These are phyloP conservation scores for Ailurus styani DNA, from an alignment of 2,113 vertebrate species.

Conservation along the genomic window DNA sequence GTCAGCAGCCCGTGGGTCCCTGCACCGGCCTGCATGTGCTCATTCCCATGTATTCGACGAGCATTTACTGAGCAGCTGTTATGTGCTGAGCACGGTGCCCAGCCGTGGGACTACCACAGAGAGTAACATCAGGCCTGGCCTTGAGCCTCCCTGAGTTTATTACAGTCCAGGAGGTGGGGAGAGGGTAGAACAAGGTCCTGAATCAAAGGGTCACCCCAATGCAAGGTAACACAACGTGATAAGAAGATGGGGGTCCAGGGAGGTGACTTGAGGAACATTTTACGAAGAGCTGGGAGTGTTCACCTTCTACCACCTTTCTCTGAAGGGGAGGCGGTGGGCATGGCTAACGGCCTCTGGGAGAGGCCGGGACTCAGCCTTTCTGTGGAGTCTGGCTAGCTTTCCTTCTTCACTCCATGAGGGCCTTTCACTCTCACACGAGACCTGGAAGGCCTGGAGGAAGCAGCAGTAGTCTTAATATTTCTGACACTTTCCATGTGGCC, in stretches of 20 bases:
- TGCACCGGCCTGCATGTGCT: not conserved
- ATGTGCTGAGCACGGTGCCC: not conserved
- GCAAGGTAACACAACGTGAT: not conserved
- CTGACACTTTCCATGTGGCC: not conserved
- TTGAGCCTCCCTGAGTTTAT: not conserved
- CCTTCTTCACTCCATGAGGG: fast-evolving
- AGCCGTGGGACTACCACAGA: not conserved
- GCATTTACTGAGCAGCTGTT: not conserved
- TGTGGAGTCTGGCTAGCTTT: not conserved
- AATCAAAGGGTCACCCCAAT: not conserved
- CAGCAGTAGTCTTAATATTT: not conserved
- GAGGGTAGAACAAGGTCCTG: not conserved
- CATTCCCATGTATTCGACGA: not conserved
- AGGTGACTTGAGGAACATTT: not conserved
- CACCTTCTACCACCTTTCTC: not conserved
- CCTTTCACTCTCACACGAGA: not conserved
- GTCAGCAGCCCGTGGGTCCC: fast-evolving
- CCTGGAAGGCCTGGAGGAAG: not conserved
- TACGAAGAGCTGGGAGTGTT: not conserved
- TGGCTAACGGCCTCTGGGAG: too few relatives aligned
- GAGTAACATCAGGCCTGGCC: not conserved
- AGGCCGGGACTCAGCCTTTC: too few relatives aligned
- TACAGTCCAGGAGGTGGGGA: not conserved
- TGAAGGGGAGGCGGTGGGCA: not conserved
- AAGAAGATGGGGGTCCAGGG: not conserved